Conservation (phyloP, 2,888 invertebrate species). For the Koerneria pararmatus region DNA sequence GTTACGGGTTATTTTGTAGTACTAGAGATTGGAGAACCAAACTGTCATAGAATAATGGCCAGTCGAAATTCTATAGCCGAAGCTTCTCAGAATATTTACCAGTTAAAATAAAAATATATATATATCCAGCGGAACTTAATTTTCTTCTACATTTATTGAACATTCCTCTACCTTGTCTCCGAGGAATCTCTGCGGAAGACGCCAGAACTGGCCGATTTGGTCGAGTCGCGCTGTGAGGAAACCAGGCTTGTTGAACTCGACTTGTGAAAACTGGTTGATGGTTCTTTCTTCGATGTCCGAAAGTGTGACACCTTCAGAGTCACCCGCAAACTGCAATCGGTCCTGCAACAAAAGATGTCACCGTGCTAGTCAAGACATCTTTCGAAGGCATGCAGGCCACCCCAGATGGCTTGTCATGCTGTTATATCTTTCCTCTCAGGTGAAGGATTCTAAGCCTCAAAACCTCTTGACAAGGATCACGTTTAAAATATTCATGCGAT, state of each 20-base stretch:
- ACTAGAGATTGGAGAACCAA: too few species aligned
- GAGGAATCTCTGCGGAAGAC: conserved; percentile 76
- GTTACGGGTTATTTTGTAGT: too few species aligned
- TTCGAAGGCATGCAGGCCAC: too few species aligned
- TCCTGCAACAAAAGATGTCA: conserved; percentile 52
- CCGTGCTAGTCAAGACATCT: too few species aligned
- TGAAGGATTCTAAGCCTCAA: too few species aligned
- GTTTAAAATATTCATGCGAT: too few species aligned
- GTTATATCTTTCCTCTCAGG: too few species aligned
- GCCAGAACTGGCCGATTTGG: conserved; percentile 68
- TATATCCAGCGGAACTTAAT: background rate
- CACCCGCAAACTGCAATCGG: conserved; percentile 55
- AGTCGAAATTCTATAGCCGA: too few species aligned
- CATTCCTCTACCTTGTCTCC: conserved; percentile 71
- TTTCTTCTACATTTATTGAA: background rate
- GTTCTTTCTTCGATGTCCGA: conserved; percentile 46
- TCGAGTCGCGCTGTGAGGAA: conserved; percentile 6
- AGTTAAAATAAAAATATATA: conserved; percentile 16
- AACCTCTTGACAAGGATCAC: too few species aligned
- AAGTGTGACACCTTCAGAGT: conserved; percentile 54
- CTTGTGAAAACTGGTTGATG: conserved; percentile 36
- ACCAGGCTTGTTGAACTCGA: conserved; percentile 34
- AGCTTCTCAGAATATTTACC: too few species aligned
- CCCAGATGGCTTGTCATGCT: too few species aligned
- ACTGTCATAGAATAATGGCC: too few species aligned